Base-by-base conservation (phyloP, 1,140 invertebrate genomes). In the Diorhabda elongata region DNA sequence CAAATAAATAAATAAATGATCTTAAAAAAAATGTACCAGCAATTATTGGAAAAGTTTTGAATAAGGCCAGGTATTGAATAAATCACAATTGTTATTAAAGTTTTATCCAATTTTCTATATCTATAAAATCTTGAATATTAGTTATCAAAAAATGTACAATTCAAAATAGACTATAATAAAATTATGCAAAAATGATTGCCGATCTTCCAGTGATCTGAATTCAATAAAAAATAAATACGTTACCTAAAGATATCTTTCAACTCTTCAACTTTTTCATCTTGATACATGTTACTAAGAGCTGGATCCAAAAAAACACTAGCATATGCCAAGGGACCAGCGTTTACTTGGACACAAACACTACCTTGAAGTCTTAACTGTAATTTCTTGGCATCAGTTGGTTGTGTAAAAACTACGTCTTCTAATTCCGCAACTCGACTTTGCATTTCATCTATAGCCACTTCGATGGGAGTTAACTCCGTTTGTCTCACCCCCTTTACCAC, bases 371-470 rank as follows among this genome's bases (percentile, higher is more conserved):
- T 88, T 3, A 98, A 84, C 81, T 98, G 95, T 42, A 98, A 80
- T 81, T 94, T 95, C 81, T 96, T 97, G 0, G 92, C 85, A 83
- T 97, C 95, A 0, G 90, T 89, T 11, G 91, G 87, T 72, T 90
- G 87, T 3, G 89, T 87, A 74, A 91, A 87, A 9, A 95, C 91
- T 44, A 95, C 92, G 77, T 96, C 93, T 70, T 90, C 87, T 44
- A 98, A 81, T 79, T 97, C 94, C 67, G 87, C 84, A 11, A 96
- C 92, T 72, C 92, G 86, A 63, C 86, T 87, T 79, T 91, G 88
- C 93, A 97, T 97, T 82, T 97, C 95, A 79, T 96, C 91, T 58
- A 97, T 89, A 59, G 96, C 95, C 6, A 97, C 95, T 83, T 97
- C 95, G 76, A 98, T 97, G 2, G 96, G 96, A 76, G 87, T 91